Conservation (phyloP, 2,113 vertebrate species). For the Tyto alba region DNA sequence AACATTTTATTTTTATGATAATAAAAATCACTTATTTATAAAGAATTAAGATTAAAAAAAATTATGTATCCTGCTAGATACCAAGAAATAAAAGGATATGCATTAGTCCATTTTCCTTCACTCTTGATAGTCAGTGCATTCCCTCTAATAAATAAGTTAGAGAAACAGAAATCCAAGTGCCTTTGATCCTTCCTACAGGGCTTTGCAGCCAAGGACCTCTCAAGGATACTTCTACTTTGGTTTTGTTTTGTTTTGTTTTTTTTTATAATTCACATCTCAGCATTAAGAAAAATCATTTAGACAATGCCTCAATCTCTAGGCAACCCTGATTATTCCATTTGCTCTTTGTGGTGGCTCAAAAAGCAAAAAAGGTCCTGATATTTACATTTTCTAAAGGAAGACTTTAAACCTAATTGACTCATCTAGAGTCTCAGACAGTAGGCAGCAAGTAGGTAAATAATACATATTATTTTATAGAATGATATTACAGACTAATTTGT, state of each 20-base stretch:
- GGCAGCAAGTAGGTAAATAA: neutral
- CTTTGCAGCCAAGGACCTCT: neutral
- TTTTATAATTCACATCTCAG: neutral
- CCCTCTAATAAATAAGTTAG: neutral
- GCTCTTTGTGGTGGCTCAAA: neutral
- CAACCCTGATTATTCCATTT: neutral
- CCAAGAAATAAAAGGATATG: neutral
- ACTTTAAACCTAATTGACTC: neutral
- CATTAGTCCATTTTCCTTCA: neutral
- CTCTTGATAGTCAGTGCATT: neutral
- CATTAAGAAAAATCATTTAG: neutral
- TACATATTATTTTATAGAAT: neutral
- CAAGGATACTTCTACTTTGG: neutral
- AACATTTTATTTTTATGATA: neutral
- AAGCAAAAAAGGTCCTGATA: neutral
- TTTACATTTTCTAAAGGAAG: neutral
- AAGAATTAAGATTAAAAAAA: neutral
- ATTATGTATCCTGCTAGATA: neutral
- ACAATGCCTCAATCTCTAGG: neutral
- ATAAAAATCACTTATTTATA: neutral
- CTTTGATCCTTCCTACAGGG: neutral
- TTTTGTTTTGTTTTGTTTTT: no score
- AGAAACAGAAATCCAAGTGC: neutral
- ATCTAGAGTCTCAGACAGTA: neutral
- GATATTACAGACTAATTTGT: neutral